Base-by-base conservation (phyloP, 92 coral and sea anemone species). In the Blastomussa wellsi region DNA sequence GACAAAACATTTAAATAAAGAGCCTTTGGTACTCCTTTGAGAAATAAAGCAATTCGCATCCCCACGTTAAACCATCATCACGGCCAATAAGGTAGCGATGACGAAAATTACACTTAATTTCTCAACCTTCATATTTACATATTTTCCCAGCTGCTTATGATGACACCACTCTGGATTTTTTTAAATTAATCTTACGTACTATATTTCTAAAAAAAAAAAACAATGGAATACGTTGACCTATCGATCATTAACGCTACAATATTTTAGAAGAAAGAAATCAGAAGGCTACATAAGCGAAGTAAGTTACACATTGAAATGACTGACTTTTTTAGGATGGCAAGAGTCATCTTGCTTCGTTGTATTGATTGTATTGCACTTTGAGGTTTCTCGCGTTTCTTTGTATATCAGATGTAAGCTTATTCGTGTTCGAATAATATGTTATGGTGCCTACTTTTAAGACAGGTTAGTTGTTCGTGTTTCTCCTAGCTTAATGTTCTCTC, bases 131-230 rank as follows among this genome's bases (percentile, higher is more conserved):
- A 22, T 10, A 85, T 85, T 77, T 64, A 77, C 88, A 85, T 77
- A 85, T 69, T 35, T 66, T 66, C 47, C 77, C 88, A 85, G 82
- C 88, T 84, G 88, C 82, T 37, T 37, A 79, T 60, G 42, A 33
- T 36, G n/a, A 35, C 52, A 52, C 65, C 26, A 52, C 65, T 19
- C 72, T 72, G 44, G 31, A 39, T 4, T 48, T 42, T n/a, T 59
- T 38, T 39, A 41, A 32, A 37, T 79, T 71, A 55, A 57, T 36
- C 14, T 53, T 17, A 26, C 9, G 70, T 33, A 57, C 2, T 24
- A 78, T 7, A 13, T 41, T 36, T 36, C 48, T 65, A 16, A 32
- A 49, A 55, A 49, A 55, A 3, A 7, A 41, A 76, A 76, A 48
- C 35, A 76, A 51, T 32, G 72, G 38, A 15, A 47, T 35, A 32